Conservation (phyloP, 2,888 invertebrate genomes). For the Yponomeuta sedellus region DNA sequence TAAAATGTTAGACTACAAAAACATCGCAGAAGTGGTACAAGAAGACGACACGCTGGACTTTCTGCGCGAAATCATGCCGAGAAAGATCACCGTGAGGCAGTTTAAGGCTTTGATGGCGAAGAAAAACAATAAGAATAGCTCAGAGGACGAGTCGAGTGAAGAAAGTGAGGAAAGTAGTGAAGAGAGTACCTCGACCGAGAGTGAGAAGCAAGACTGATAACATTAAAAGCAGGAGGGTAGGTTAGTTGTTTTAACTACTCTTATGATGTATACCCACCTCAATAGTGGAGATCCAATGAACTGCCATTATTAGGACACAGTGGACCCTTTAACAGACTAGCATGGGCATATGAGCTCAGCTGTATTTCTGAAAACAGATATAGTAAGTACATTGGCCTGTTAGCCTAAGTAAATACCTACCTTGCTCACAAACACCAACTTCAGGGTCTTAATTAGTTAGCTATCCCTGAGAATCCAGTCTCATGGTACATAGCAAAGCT, state of each 20-base stretch:
- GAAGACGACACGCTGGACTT: conserved; percentile 81
- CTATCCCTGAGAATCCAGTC: too few species aligned
- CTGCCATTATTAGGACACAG: too few species aligned
- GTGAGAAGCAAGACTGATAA: conserved; percentile 40
- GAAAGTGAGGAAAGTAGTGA: conserved; percentile 49
- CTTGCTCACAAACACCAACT: too few species aligned
- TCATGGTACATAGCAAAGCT: too few species aligned
- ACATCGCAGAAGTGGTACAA: conserved; percentile 83
- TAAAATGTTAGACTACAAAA: conserved; percentile 80
- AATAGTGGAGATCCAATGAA: too few species aligned
- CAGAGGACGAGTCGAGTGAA: conserved; percentile 53
- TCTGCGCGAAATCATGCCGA: conserved; percentile 83
- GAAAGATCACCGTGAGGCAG: conserved; percentile 82
- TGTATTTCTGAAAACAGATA: too few species aligned
- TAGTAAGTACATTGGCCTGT: too few species aligned
- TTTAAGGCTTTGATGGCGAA: conserved; percentile 81
- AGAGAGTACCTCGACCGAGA: conserved; percentile 40
- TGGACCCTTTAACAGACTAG: too few species aligned
- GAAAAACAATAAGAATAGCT: conserved; percentile 43
- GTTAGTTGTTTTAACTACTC: background rate
- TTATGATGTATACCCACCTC: background rate
- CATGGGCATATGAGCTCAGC: too few species aligned
- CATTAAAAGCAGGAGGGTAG: conserved; percentile 7
- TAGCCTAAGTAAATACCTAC: too few species aligned
- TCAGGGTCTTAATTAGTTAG: too few species aligned